These are phyloP conservation scores for Gnatocerus cornutus DNA, from an alignment of 2,888 invertebrate species.

Conservation along the genomic window DNA sequence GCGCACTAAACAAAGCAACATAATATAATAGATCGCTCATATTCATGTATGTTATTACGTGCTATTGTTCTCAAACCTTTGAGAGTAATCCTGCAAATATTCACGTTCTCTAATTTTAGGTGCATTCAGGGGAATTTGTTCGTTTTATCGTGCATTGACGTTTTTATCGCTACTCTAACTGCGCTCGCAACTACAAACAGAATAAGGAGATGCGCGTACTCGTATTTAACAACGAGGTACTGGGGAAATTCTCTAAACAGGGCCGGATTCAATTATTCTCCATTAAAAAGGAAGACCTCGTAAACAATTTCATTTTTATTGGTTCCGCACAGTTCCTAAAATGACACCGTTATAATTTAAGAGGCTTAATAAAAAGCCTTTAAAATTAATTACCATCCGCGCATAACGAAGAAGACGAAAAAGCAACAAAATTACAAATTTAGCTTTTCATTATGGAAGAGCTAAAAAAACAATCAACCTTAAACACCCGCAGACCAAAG, in stretches of 20 bases:
- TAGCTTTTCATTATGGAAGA: constrained; percentile 2
- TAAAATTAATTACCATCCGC: not conserved
- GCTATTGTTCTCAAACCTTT: constrained; percentile 32
- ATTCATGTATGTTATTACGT: constrained; percentile 40
- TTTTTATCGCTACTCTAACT: not conserved
- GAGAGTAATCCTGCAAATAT: constrained; percentile 37
- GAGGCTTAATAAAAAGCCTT: not conserved
- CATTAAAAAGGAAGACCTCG: too few species aligned
- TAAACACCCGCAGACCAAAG: too few species aligned
- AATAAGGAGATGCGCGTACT: too few species aligned
- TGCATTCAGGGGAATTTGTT: constrained; percentile 31
- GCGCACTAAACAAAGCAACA: constrained; percentile 33
- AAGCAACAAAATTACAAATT: constrained; percentile 15
- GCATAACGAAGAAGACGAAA: constrained; percentile 9
- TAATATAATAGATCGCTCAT: constrained; percentile 41
- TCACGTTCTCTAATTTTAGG: constrained; percentile 35
- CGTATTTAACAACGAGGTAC: too few species aligned
- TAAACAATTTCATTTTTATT: not conserved
- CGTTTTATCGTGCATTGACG: constrained; percentile 21
- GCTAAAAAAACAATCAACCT: constrained; percentile 6
- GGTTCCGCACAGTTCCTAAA: not conserved
- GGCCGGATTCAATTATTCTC: too few species aligned
- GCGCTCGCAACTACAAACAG: too few species aligned
- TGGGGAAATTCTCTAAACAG: too few species aligned
- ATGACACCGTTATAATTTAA: constrained; percentile 4